Evolutionary conservation across 2,113 vertebrate genomes (phyloP).

Genomic region (Cisticola juncidis): DNA sequence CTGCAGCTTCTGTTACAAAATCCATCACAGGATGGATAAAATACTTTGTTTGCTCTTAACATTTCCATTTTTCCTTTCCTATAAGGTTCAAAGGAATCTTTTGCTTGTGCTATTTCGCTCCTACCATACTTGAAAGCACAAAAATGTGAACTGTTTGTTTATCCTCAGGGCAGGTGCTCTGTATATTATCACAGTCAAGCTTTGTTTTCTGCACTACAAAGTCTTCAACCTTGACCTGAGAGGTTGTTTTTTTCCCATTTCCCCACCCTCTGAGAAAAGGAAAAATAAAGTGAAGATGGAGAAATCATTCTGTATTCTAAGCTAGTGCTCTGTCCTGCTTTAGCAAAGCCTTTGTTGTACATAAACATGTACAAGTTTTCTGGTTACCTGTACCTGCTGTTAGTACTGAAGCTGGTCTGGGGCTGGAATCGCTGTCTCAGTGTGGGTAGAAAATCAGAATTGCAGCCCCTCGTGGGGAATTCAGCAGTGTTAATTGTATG

Average conservation of each 20-base stretch:
- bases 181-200: conserved; percentile 50
- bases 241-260: neutral
- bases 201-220: conserved; percentile 41
- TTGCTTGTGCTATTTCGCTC: conserved; percentile 1
- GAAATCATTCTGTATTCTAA: conserved; percentile 18
- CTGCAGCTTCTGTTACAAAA: neutral
- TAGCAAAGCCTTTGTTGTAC: neutral
- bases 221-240: conserved; percentile 51
- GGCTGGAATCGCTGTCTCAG: neutral
- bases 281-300: neutral
- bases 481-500: conserved; percentile 23
- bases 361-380: neutral
- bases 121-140: conserved; percentile 32
- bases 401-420: neutral
- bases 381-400: neutral
- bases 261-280: neutral
- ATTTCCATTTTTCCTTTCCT: conserved; percentile 6
- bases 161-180: conserved; percentile 61
- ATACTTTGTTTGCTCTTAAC: neutral
- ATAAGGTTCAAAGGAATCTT: conserved; percentile 41
- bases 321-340: neutral
- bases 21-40: neutral
- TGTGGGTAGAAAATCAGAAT: neutral
- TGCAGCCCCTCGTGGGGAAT: neutral
- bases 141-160: conserved; percentile 57